A percentile compares a stretch with the other conserved stretches of the same genome.
Evolutionary conservation across 2,888 invertebrate species (phyloP).

Genomic region (Chaetoderma sp.): DNA sequence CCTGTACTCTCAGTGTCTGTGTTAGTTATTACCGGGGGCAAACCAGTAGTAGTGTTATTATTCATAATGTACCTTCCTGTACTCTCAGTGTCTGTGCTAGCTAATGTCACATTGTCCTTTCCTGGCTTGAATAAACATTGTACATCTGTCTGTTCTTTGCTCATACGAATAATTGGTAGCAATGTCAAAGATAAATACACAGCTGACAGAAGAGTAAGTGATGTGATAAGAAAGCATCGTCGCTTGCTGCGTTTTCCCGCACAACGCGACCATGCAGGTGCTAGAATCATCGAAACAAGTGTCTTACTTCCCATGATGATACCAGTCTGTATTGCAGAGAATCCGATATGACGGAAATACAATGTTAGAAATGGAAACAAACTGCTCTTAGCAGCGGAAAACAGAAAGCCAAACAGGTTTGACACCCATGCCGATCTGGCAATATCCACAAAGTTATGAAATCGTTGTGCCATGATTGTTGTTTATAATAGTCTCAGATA

Average conservation of each 20-base stretch:
- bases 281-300: slow-evolving; percentile 52
- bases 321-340: slow-evolving; percentile 58
- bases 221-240: slow-evolving; percentile 53
- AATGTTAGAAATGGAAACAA: slow-evolving; percentile 62
- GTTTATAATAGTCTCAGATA: too few relatives aligned
- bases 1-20: too few relatives aligned
- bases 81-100: too few relatives aligned
- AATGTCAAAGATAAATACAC: slow-evolving; percentile 55
- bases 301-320: slow-evolving; percentile 57
- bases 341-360: slow-evolving; percentile 56
- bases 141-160: too few relatives aligned
- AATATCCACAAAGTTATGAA: slow-evolving; percentile 50
- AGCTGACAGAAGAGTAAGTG: slow-evolving; percentile 55
- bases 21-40: too few relatives aligned
- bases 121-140: too few relatives aligned
- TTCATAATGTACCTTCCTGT: too few relatives aligned
- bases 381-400: slow-evolving; percentile 58
- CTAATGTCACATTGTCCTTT: too few relatives aligned
- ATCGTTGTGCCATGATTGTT: background rate
- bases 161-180: background rate
- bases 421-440: slow-evolving; percentile 50
- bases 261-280: slow-evolving; percentile 60
- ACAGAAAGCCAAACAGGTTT: slow-evolving; percentile 56
- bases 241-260: slow-evolving; percentile 55
- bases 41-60: too few relatives aligned